phyloP scores from a whole-genome alignment of 1,140 invertebrate genomes.

The Brachionus rotundiformis region DNA sequence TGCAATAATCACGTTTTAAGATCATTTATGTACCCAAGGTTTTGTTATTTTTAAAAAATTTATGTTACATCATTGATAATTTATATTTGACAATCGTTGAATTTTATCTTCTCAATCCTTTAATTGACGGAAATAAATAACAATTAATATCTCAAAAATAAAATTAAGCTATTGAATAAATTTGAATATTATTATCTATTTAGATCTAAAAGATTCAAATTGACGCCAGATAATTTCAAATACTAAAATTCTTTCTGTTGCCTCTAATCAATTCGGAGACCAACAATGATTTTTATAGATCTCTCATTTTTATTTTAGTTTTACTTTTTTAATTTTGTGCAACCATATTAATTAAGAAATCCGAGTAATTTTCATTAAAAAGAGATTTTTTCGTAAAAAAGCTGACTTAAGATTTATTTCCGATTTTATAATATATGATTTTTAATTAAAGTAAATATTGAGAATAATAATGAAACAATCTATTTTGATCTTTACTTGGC shows the following conservation, averaged over 20 bases:
- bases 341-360: not conserved
- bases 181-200: slow-evolving; percentile 16
- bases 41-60: not conserved
- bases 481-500: slow-evolving; percentile 5
- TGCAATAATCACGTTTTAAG: not conserved
- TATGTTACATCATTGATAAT: not conserved
- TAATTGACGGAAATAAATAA: not conserved
- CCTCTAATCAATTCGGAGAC: not conserved
- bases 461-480: not conserved
- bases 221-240: not conserved
- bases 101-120: not conserved
- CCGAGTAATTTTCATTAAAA: not conserved
- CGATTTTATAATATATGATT: not conserved
- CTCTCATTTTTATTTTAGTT: not conserved
- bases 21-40: not conserved
- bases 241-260: not conserved
- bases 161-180: not conserved
- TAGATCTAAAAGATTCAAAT: not conserved
- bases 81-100: not conserved
- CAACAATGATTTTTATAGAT: not conserved
- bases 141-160: not conserved
- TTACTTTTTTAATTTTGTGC: not conserved
- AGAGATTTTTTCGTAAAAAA: not conserved
- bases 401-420: slow-evolving; percentile 7
- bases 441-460: slow-evolving; percentile 6